Percentiles rank a stretch among this genome's conserved stretches.
phyloP scores from a whole-genome alignment of 2,797 vertebrate species.

The Emys orbicularis region DNA sequence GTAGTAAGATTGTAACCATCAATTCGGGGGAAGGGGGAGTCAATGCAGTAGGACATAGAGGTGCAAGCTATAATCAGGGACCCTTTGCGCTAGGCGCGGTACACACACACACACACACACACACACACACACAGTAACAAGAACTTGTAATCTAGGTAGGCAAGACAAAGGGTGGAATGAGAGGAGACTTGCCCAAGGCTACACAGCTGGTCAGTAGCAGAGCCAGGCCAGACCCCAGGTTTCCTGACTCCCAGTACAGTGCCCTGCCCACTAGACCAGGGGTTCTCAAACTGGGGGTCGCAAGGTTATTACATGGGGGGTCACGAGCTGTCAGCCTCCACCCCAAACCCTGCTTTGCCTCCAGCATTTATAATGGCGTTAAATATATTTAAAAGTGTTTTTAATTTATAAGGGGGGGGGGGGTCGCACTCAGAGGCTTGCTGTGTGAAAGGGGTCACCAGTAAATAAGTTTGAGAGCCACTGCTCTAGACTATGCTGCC shows the following conservation, averaged over 20 bases:
- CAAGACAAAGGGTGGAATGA: fast-evolving
- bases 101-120: too few relatives aligned
- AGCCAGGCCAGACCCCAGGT: neutral
- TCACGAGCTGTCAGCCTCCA: too few relatives aligned
- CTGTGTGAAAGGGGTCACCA: too few relatives aligned
- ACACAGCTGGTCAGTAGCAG: neutral
- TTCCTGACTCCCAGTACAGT: neutral
- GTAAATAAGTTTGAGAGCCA: too few relatives aligned
- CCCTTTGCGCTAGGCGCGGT: neutral
- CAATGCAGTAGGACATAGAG: neutral
- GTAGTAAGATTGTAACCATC: neutral
- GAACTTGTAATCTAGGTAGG: fast-evolving
- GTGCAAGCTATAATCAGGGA: neutral
- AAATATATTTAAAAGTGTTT: too few relatives aligned
- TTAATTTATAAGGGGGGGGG: too few relatives aligned
- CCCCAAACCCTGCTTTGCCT: too few relatives aligned
- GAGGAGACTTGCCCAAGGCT: fast-evolving
- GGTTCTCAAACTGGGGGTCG: too few relatives aligned
- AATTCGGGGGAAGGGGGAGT: neutral
- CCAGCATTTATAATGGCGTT: too few relatives aligned
- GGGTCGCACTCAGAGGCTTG: too few relatives aligned
- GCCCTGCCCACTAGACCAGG: neutral
- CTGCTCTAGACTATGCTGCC: neutral
- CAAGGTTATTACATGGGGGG: too few relatives aligned
- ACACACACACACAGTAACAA: neutral